A percentile compares a stretch with the other conserved stretches of the same genome.
These are phyloP conservation scores for Oncorhynchus masou DNA, from an alignment of 2,113 vertebrate genomes.

Conservation along the genomic window DNA sequence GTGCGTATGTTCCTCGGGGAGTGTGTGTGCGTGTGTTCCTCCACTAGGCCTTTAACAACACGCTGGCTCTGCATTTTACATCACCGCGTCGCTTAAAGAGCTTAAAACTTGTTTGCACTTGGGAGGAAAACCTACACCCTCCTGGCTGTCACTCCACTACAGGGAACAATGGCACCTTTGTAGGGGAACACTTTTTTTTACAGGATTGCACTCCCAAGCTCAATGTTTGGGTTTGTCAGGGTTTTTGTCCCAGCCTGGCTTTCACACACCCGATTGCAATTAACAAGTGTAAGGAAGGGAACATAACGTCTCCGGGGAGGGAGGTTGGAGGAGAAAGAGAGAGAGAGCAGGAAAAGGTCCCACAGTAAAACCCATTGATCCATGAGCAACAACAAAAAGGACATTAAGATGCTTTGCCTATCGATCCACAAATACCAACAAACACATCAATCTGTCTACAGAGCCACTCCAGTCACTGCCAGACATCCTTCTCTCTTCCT, in stretches of 20 bases:
- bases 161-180: neutral
- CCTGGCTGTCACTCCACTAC: slow-evolving; percentile 34
- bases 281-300: neutral
- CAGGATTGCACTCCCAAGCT: neutral
- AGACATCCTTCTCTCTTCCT: neutral
- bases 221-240: too few species aligned
- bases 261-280: neutral
- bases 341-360: neutral
- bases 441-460: neutral
- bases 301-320: neutral
- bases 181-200: neutral
- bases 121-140: slow-evolving; percentile 44
- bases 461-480: neutral
- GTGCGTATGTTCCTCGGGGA: too few species aligned
- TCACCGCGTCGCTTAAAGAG: slow-evolving; percentile 55
- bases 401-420: neutral
- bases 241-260: neutral
- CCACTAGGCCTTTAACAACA: slow-evolving; percentile 30
- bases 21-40: too few species aligned
- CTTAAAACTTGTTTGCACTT: slow-evolving; percentile 54
- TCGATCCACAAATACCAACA: neutral
- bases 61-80: slow-evolving; percentile 51
- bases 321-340: neutral
- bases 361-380: neutral
- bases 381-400: neutral